A percentile compares a stretch with the other conserved stretches of the same genome.
phyloP scores from a whole-genome alignment of 2,797 vertebrate species.

The Spondyliosoma cantharus region DNA sequence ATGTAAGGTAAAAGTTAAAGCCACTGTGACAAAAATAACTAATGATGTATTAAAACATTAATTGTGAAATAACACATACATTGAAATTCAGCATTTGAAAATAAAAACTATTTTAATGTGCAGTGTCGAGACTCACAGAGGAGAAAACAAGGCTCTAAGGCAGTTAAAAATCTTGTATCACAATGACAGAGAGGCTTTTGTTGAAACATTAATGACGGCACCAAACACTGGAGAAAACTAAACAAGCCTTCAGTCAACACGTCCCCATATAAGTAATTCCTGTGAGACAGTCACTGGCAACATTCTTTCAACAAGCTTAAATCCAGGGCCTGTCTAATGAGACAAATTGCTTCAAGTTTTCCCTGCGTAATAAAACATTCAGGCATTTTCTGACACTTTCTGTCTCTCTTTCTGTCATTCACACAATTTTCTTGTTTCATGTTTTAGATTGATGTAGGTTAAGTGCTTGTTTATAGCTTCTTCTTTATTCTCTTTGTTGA shows the following conservation, averaged over 20 bases:
- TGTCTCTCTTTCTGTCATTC: conserved; percentile 2
- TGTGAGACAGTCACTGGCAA: conserved; percentile 49
- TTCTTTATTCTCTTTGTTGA: conserved; percentile 1
- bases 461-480: not conserved
- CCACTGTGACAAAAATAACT: not conserved
- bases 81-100: conserved; percentile 4
- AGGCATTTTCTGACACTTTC: conserved; percentile 21
- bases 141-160: conserved; percentile 26
- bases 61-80: not conserved
- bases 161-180: conserved; percentile 31
- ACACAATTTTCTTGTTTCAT: conserved; percentile 7
- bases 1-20: too few species aligned
- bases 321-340: conserved; percentile 63
- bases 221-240: conserved; percentile 46
- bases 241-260: conserved; percentile 62
- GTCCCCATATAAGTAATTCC: conserved; percentile 56
- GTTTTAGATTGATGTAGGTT: conserved; percentile 28
- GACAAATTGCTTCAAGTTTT: conserved; percentile 55
- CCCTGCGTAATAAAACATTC: conserved; percentile 35
- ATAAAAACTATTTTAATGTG: conserved; percentile 7
- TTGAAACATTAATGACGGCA: conserved; percentile 56
- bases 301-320: conserved; percentile 57
- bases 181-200: conserved; percentile 49
- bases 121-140: conserved; percentile 34
- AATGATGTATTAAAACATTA: not conserved